phyloP scores from a whole-genome alignment of 1,140 invertebrate genomes.

The Bombyx mandarina region DNA sequence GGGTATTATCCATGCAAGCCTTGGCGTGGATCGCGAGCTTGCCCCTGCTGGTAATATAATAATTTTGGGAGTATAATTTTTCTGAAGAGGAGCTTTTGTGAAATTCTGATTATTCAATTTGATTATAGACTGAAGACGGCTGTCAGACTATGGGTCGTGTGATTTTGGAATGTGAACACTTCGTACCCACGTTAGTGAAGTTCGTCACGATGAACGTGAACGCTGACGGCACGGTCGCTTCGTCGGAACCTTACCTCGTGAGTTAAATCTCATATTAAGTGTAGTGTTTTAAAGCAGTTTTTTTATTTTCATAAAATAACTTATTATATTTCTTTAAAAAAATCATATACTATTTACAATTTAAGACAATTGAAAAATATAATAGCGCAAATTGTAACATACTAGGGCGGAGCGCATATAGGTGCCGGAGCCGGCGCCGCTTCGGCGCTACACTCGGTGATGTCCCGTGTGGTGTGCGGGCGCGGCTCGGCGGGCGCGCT shows the following conservation, averaged over 20 bases:
- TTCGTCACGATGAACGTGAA: conserved; percentile 54
- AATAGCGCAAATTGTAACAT: conserved; percentile 1
- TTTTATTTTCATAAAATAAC: not conserved
- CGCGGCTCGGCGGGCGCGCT: conserved; percentile 40
- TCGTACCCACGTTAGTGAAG: conserved; percentile 55
- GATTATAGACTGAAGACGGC: conserved; percentile 41
- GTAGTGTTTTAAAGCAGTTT: not conserved
- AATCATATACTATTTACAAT: too few relatives aligned
- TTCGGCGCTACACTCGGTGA: conserved; percentile 38
- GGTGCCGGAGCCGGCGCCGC: conserved; percentile 49
- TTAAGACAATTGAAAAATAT: too few relatives aligned
- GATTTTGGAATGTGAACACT: conserved; percentile 55
- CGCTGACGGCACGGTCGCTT: conserved; percentile 41
- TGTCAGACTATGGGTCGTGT: conserved; percentile 56
- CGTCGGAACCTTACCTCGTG: conserved; percentile 55
- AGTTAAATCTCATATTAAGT: conserved; percentile 9
- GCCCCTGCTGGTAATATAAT: conserved; percentile 39
- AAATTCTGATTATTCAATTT: not conserved
- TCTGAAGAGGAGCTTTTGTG: too few relatives aligned
- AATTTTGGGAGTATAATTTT: too few relatives aligned
- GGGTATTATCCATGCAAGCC: conserved; percentile 67
- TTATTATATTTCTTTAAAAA: too few relatives aligned
- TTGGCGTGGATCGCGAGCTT: conserved; percentile 61
- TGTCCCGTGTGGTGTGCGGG: conserved; percentile 46
- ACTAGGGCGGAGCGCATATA: conserved; percentile 35